Evolutionary conservation across 2,888 invertebrate genomes (phyloP).

Genomic region (Heteromyza rotundicornis): DNA sequence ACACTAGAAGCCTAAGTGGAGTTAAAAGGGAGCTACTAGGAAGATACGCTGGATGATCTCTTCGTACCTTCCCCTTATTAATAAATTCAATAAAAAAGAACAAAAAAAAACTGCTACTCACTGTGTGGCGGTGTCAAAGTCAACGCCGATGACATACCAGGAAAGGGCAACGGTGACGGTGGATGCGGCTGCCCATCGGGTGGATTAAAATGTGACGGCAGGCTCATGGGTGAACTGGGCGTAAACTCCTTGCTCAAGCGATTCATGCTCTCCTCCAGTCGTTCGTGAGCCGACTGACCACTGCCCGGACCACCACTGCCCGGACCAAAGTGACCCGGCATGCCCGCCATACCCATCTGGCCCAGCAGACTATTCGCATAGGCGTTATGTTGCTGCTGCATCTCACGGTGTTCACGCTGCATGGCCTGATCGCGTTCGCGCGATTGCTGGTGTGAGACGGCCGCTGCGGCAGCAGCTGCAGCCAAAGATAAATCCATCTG

Average conservation of each 20-base stretch:
- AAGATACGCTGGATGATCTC: too few species aligned
- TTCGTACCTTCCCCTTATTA: too few species aligned
- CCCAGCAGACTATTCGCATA: conserved; percentile 58
- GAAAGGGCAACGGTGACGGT: conserved; percentile 72
- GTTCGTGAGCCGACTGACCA: conserved; percentile 56
- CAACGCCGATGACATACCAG: conserved; percentile 76
- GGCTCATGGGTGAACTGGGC: conserved; percentile 62
- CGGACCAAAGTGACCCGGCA: conserved; percentile 30
- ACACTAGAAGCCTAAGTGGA: too few species aligned
- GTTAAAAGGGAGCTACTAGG: too few species aligned
- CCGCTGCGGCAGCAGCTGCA: conserved; percentile 61
- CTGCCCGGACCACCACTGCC: conserved; percentile 19
- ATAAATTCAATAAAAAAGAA: too few species aligned
- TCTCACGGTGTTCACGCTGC: conserved; percentile 43
- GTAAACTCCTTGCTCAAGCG: conserved; percentile 60
- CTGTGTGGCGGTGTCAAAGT: conserved; percentile 84
- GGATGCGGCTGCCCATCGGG: conserved; percentile 65
- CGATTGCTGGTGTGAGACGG: conserved; percentile 53
- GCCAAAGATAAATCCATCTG: conserved; percentile 62
- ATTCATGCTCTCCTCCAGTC: conserved; percentile 60
- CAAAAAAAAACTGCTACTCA: conserved; percentile 63
- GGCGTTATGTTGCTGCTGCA: conserved; percentile 55
- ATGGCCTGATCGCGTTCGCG: conserved; percentile 44
- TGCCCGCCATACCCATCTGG: conserved; percentile 55
- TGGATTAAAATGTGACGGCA: conserved; percentile 60